Evolutionary conservation across 2,113 vertebrate genomes (phyloP).

Genomic region (Perca schrenkii): DNA sequence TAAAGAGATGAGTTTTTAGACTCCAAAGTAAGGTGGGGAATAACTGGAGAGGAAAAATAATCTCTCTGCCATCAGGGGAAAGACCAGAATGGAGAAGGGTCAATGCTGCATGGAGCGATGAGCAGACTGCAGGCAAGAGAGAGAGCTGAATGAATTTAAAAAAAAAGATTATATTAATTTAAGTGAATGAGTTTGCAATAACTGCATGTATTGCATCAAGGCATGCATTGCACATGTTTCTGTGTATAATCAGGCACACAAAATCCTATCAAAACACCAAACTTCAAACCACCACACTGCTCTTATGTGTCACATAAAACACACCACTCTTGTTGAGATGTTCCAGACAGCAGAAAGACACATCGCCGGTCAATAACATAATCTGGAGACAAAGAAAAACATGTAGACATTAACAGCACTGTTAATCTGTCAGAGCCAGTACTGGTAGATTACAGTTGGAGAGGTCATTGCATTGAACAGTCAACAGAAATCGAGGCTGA

Average conservation of each 20-base stretch:
- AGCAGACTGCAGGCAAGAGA: conserved; percentile 13
- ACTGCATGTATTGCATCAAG: not conserved
- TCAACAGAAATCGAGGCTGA: conserved; percentile 74
- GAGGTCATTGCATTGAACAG: conserved; percentile 58
- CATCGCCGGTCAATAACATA: conserved; percentile 48
- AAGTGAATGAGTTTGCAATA: not conserved
- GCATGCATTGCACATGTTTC: conserved; percentile 11
- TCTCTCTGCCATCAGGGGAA: conserved; percentile 13
- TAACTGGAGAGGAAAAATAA: conserved; percentile 11
- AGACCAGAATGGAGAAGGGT: not conserved
- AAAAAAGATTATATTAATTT: not conserved
- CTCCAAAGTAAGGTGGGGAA: conserved; percentile 10
- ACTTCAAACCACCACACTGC: conserved; percentile 4
- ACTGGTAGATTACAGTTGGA: conserved; percentile 58
- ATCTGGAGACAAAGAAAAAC: conserved; percentile 37
- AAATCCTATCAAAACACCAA: not conserved
- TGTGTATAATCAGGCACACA: not conserved
- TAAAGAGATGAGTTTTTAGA: conserved; percentile 36
- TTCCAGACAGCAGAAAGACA: conserved; percentile 6
- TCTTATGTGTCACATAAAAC: conserved; percentile 23
- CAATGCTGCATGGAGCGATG: not conserved
- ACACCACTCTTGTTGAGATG: not conserved
- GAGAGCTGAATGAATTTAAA: not conserved
- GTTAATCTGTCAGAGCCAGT: conserved; percentile 57
- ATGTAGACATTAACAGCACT: conserved; percentile 58